Base-by-base conservation (phyloP, 37 sponge, comb jelly and placozoan genomes). In the Trichoplax adhaerens region DNA sequence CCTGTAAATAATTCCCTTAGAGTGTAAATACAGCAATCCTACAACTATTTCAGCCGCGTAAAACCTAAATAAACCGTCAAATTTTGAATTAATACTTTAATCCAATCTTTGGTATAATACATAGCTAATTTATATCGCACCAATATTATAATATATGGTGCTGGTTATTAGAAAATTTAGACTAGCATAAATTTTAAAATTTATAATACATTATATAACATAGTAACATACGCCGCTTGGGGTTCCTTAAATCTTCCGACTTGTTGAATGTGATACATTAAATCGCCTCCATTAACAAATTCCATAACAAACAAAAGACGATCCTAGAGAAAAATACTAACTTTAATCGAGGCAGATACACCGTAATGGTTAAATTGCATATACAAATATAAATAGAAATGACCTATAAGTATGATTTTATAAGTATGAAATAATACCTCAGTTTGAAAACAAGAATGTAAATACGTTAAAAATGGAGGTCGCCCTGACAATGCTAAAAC, bases 291-390 rank as follows among this genome's bases (percentile, higher is more conserved):
- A 73, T 76, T 82, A 2, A 93, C 77, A 72, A 78, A 93, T 77
- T 93, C 89, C 94, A 93, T 93, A 64, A 93, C 94, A 83, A 93
- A 93, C 76, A 85, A 93, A 55, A 93, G 82, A 63, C 88, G 86
- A 48, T 93, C 94, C 76, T 82, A 75, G 53, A 68, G 29, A 29
- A 29, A 29, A 29, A 29, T 29, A 29, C 29, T 29, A 29, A 29
- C 29, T 29, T 29, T 29, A 29, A 29, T 29, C 29, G 29, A 29
- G 29, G 29, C 29, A 29, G 29, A 29, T 29, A 29, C 29, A 29
- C 29, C 62, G 12, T 8, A 12, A 60, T 12, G 12, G 62, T 60
- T 8, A 60, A 12, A 60, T 12, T 60, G 62, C 8, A 12, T 60
- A 60, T 12, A 12, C 12, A 12, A 60, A 8, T 12, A 60, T 60